These are phyloP conservation scores for Drosophila kepulauana DNA, from an alignment of 1,140 invertebrate species.

Conservation along the genomic window DNA sequence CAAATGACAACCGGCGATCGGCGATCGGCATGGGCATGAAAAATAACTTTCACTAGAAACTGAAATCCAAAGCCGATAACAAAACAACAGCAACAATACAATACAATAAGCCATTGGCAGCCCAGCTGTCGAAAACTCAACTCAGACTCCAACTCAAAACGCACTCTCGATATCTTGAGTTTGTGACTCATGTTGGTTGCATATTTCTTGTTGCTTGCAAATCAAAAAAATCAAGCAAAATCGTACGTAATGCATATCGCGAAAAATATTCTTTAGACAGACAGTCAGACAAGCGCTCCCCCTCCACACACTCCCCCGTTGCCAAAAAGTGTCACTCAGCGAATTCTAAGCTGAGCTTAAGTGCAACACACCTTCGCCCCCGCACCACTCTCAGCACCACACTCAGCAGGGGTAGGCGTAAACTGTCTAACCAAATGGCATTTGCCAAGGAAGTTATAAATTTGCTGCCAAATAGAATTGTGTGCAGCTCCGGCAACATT, in stretches of 20 bases:
- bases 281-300: not conserved
- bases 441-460: constrained; percentile 81
- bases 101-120: constrained; percentile 17
- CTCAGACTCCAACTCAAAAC: constrained; percentile 3
- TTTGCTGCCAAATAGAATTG: constrained; percentile 79
- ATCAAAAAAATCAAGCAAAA: constrained; percentile 11
- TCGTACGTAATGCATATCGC: constrained; percentile 43
- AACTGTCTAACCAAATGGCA: constrained; percentile 77
- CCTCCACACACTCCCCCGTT: not conserved
- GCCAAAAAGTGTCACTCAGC: constrained; percentile 45
- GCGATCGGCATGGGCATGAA: constrained; percentile 48
- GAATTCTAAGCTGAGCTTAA: constrained; percentile 72
- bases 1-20: constrained; percentile 56
- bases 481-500: constrained; percentile 28
- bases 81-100: constrained; percentile 48
- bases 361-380: constrained; percentile 44
- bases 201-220: constrained; percentile 8
- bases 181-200: constrained; percentile 32
- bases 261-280: constrained; percentile 33
- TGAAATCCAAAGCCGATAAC: constrained; percentile 55
- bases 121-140: constrained; percentile 18
- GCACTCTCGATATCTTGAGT: constrained; percentile 1
- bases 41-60: constrained; percentile 79
- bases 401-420: constrained; percentile 65
- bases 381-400: constrained; percentile 38